Base-by-base conservation (phyloP, 2,797 vertebrate genomes). In the Artibeus lituratus region DNA sequence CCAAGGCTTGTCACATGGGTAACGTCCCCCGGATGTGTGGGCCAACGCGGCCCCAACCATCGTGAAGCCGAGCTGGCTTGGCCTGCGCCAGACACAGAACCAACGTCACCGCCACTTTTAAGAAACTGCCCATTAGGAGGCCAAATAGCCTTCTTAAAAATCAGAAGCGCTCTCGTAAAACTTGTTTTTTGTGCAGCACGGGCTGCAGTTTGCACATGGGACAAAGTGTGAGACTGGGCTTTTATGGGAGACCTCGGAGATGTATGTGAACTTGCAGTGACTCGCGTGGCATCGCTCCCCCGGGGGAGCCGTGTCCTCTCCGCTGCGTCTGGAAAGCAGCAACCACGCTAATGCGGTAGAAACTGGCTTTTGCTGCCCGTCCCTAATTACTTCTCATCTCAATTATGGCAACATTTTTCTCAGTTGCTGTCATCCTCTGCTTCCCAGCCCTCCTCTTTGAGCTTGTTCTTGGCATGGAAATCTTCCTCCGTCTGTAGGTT, bases 101-200 rank as follows among this genome's bases (percentile, higher is more conserved):
- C 0, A 15, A 57, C 57, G 8, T 47, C 21, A 39, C 94, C 8
- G 37, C 57, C 49, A 67, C 94, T 94, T 95, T 84, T 65, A 96
- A 94, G 91, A 96, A 95, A 88, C 78, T 84, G 53, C 96, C 2
- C 8, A 42, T 42, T 92, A 70, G 51, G 78, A 84, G 81, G 91
- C 92, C 97, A 97, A 84, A 81, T 29, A 55, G 90, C 95, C 85
- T 97, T 91, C 97, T 92, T 97, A 96, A 85, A 96, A 84, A 47
- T 96, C 94, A 97, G 96, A 98, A 98, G 65, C 96, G n/a, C 85
- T 95, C 87, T 96, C 97, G 93, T 98, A 97, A 98, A 98, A 96
- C 96, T 97, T 82, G 22, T 96, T 97, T 89, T 94, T 90, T 93
- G 24, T 90, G 91, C 78, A 55, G 94, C 96, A 83, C 51, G 89